These are phyloP conservation scores for Entosphenus tridentatus DNA, from an alignment of 2,113 vertebrate genomes.

Conservation along the genomic window DNA sequence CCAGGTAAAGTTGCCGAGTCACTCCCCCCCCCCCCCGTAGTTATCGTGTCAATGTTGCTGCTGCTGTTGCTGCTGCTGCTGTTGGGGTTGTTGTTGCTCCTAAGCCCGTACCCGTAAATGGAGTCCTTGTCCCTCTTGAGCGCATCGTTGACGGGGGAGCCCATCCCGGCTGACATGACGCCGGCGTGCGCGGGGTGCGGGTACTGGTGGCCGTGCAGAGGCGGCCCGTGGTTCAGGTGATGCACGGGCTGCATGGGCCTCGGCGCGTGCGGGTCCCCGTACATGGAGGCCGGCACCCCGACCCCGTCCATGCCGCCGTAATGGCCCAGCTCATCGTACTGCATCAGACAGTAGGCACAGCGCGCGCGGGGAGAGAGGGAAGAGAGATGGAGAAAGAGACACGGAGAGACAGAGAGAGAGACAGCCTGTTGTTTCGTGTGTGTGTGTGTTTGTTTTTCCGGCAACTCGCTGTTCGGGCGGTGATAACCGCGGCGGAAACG, in stretches of 20 bases:
- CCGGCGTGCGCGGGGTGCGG: constrained; percentile 92
- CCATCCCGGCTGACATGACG: constrained; percentile 97
- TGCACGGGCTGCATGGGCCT: constrained; percentile 94
- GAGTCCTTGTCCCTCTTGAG: constrained; percentile 99
- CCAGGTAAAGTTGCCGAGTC: no score
- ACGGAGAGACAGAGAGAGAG: constrained; percentile 18
- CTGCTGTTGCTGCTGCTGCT: no score
- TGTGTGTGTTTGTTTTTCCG: constrained; percentile 9
- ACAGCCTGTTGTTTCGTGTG: constrained; percentile 25
- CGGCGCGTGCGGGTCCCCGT: constrained; percentile 88
- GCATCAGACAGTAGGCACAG: constrained; percentile 9
- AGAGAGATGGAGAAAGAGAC: not conserved
- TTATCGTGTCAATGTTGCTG: no score
- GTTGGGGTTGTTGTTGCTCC: not conserved
- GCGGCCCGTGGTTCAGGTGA: constrained; percentile 97
- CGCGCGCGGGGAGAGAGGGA: not conserved
- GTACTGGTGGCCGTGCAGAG: constrained; percentile 95
- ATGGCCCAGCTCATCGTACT: constrained; percentile 99
- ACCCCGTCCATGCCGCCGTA: constrained; percentile 98
- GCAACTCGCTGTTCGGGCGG: no score
- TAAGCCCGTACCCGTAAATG: constrained; percentile 71
- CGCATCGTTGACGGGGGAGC: constrained; percentile 98
- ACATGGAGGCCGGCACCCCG: constrained; percentile 88
- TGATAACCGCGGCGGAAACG: no score
- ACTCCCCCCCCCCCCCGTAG: no score